Conservation (phyloP, 2,888 invertebrate species). For the Sialis lutaria region DNA sequence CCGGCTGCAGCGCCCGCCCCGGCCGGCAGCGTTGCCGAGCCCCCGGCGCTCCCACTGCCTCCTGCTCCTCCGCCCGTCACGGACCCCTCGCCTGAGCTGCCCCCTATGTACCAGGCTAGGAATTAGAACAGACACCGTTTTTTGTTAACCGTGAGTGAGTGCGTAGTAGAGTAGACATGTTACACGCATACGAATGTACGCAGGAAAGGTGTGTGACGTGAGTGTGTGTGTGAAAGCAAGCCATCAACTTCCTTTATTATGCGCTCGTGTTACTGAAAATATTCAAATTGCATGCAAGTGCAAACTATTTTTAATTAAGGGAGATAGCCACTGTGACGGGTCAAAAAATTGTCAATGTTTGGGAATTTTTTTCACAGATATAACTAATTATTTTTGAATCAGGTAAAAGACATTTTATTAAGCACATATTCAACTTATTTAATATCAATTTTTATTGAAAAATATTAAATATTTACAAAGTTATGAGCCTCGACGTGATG, state of each 20-base stretch:
- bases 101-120: constrained; percentile 31
- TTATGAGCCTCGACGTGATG: too few relatives aligned
- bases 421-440: too few relatives aligned
- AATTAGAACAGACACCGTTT: constrained; percentile 11
- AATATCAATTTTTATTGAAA: too few relatives aligned
- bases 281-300: too few relatives aligned
- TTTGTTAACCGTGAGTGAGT: not conserved
- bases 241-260: not conserved
- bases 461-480: too few relatives aligned
- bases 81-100: constrained; percentile 19
- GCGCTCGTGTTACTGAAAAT: too few relatives aligned
- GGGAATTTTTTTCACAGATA: too few relatives aligned
- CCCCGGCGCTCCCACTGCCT: constrained; percentile 25
- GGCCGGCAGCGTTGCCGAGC: constrained; percentile 49
- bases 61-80: constrained; percentile 12
- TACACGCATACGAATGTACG: not conserved
- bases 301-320: too few relatives aligned
- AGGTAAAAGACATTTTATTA: too few relatives aligned
- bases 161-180: not conserved
- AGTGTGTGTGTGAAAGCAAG: not conserved
- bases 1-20: constrained; percentile 34
- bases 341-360: too few relatives aligned
- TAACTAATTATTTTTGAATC: too few relatives aligned
- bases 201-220: not conserved
- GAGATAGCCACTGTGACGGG: too few relatives aligned